Percentiles rank a stretch among this genome's conserved stretches.
Evolutionary conservation across 2,888 invertebrate species (phyloP).

Genomic region (Meta bourneti): DNA sequence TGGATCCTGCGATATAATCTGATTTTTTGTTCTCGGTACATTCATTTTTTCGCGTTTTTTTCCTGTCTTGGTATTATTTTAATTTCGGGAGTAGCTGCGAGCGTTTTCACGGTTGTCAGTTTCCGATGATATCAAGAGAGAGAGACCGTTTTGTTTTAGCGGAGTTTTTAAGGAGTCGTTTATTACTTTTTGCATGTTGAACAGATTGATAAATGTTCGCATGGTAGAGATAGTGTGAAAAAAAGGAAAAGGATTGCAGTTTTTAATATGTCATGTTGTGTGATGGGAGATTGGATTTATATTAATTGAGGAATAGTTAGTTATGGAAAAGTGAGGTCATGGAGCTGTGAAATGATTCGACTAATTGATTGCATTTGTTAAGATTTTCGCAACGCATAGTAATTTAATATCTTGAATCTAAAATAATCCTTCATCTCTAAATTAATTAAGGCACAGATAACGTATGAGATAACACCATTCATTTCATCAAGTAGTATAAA

Average conservation of each 20-base stretch:
- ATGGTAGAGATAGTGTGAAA: neutral
- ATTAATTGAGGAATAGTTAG: neutral
- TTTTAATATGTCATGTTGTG: neutral
- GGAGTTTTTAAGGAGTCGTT: neutral
- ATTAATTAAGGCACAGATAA: too few relatives aligned
- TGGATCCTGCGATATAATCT: constrained; percentile 38
- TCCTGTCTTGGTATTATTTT: constrained; percentile 12
- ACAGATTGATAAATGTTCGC: neutral
- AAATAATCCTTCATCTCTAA: too few relatives aligned
- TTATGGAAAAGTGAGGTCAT: too few relatives aligned
- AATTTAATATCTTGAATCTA: too few relatives aligned
- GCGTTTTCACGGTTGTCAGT: constrained; percentile 53
- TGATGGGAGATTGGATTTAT: neutral
- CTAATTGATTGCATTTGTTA: too few relatives aligned
- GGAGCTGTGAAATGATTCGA: too few relatives aligned
- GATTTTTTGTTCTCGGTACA: neutral
- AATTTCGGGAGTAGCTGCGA: constrained; percentile 17
- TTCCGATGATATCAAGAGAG: constrained; percentile 21
- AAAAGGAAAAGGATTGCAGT: neutral
- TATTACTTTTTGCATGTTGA: constrained; percentile 1
- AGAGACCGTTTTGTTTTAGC: constrained; percentile 11
- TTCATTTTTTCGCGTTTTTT: constrained; percentile 15
- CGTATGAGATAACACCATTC: too few relatives aligned
- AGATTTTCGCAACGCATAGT: too few relatives aligned
- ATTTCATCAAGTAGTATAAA: too few relatives aligned